Evolutionary conservation across 2,113 vertebrate genomes (phyloP), one percentile per base, ranked within the genome.

Genomic region (Gobiocypris rarus): DNA sequence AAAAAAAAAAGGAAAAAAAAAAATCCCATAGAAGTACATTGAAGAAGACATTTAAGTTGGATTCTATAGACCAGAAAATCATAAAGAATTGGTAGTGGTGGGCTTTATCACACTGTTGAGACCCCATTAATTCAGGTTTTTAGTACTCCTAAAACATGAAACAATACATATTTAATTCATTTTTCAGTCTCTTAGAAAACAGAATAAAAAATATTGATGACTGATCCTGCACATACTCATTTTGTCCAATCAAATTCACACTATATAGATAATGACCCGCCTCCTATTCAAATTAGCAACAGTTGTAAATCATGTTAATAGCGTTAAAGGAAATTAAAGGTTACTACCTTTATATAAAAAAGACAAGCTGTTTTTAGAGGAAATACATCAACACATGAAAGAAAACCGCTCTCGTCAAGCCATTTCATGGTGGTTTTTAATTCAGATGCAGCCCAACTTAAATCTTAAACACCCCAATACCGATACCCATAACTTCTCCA

Each of bases 401-500:
- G 9, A 28, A 85, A 75, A 63, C 9, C 73, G 6, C 10, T 19
- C 19, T 41, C 19, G 4, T 69, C 65, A 41, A 11, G 67, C 34
- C 34, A n/a, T 34, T 82, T 61, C 19, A 70, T 58, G 48, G 48
- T 50, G 73, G 54, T 77, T 14, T 74, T 24, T 50, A 31, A 65
- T 67, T 9, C 75, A 45, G 22, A 87, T 41, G 22, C 61, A 48
- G 34, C 74, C 45, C 22, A 43, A 54, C 28, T 58, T 82, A 13
- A 52, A 67, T 43, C 77, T 70, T 43, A n/a, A 75, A 71, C 85
- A 81, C 52, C 34, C 70, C 73, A 84, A 89, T 90, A 91, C 78
- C 89, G 86, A 91, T 87, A 84, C 82, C 74, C 90, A 88, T 84
- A 89, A 87, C 81, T 89, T 87, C 83, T 89, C 75, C 87, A 90